Base-by-base conservation (phyloP, 2,113 vertebrate species). In the Anhinga anhinga region DNA sequence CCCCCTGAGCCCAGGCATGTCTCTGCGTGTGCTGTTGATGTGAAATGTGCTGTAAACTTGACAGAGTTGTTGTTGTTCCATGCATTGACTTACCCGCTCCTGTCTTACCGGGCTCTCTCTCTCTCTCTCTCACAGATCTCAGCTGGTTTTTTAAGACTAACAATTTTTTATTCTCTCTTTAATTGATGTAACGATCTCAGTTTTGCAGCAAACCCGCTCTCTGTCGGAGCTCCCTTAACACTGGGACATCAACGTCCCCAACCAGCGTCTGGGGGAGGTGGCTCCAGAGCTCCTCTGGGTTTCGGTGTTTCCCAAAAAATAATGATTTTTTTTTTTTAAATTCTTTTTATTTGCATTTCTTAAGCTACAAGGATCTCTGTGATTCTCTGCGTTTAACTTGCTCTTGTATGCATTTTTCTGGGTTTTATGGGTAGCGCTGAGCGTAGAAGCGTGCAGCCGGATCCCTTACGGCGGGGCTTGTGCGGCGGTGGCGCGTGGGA, bases 1-100 rank as follows among this genome's bases (percentile, higher is more conserved):
- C 94, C 66, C 66, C 77, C 93, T 93, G 96, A 93, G 96, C 92
- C 97, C 98, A 97, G 98, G 95, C 95, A 87, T 90, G 95, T 90
- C 98, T 98, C 98, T 97, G 97, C 9, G 26, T 62, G 90, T 90
- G 85, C 95, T 96, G 92, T 96, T 85, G 88, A 50, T 93, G 87
- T 98, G 95, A 83, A 97, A 90, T 17, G 65, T 98, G 97, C 94
- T 63, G 87, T 97, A 44, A 29, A 49, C 74, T 27, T 73, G 89
- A 32, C 26, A 3, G 91, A 69, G 56, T 66, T 84, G 86, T 56
- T 84, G 86, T 56, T 65, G 95, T 61, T 23, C 86, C 78, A 8
- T 17, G 50, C 62, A 36, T 93, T 84, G 89, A 86, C 87, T 95
- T 82, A 45, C 91, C 77, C 65, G 23, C 61, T 85, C 78, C 82